A percentile compares a stretch with the other conserved stretches of the same genome.
Conservation (phyloP, 1,140 invertebrate species). For the Drosophila chauvacae region DNA sequence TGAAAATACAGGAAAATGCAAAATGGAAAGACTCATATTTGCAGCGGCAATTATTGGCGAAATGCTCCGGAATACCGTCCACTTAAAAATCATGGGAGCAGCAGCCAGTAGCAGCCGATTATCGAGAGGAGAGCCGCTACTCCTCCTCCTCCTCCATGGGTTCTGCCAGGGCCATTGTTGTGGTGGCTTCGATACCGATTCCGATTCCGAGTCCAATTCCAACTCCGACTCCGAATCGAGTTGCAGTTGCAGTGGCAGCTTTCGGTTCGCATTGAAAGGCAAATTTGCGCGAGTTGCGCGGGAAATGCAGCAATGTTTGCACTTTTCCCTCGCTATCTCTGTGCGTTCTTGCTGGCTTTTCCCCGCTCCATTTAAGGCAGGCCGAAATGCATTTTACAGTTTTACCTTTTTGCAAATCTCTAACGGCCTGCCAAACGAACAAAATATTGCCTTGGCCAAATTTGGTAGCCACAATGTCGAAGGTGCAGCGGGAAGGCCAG, state of each 20-base stretch:
- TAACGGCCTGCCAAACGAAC: constrained; percentile 63
- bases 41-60: constrained; percentile 47
- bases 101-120: constrained; percentile 36
- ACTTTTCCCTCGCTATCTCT: constrained; percentile 63
- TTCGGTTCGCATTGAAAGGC: constrained; percentile 40
- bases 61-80: constrained; percentile 40
- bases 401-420: constrained; percentile 68
- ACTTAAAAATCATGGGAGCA: constrained; percentile 49
- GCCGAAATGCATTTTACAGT: constrained; percentile 78
- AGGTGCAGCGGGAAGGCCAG: constrained; percentile 1
- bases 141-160: constrained; percentile 4
- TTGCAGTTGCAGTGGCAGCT: constrained; percentile 22
- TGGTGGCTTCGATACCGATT: constrained; percentile 10
- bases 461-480: constrained; percentile 59
- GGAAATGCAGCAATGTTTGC: constrained; percentile 55
- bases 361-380: constrained; percentile 71
- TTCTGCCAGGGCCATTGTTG: constrained; percentile 17
- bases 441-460: constrained; percentile 78
- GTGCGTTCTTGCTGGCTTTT: constrained; percentile 71
- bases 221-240: not conserved
- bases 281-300: constrained; percentile 37
- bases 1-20: not conserved
- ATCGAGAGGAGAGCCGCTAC: constrained; percentile 3
- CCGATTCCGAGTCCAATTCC: constrained; percentile 1
- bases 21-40: constrained; percentile 41